A percentile compares a stretch with the other conserved stretches of the same genome.
These are phyloP conservation scores for Siniperca chuatsi DNA, from an alignment of 2,113 vertebrate genomes.

Conservation along the genomic window DNA sequence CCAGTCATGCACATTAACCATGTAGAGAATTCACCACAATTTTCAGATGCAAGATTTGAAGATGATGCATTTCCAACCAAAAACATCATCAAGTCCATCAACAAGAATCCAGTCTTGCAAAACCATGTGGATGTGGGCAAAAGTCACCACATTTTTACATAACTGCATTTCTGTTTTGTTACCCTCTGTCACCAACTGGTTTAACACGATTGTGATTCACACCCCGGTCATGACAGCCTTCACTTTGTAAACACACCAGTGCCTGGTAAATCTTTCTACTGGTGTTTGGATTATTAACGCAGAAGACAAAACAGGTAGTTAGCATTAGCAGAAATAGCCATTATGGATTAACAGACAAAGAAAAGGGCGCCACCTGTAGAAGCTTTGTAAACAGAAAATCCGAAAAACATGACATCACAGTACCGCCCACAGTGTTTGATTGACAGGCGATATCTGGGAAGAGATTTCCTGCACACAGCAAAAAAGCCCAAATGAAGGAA, in stretches of 20 bases:
- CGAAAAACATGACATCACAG: constrained; percentile 27
- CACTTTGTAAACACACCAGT: constrained; percentile 3
- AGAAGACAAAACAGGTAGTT: constrained; percentile 7
- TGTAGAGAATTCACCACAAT: background rate
- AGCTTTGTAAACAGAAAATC: constrained; percentile 35
- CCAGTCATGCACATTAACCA: background rate
- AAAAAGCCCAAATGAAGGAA: background rate
- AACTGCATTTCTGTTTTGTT: constrained; percentile 19
- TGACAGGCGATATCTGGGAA: background rate
- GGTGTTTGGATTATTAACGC: constrained; percentile 41
- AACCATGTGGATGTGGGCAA: background rate
- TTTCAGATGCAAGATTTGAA: background rate
- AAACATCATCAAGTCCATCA: background rate
- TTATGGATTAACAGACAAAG: constrained; percentile 45
- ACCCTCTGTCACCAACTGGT: constrained; percentile 44
- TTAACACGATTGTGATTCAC: constrained; percentile 49
- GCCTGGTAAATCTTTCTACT: background rate
- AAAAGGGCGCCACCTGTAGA: constrained; percentile 7
- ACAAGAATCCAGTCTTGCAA: background rate
- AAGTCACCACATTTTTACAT: constrained; percentile 30
- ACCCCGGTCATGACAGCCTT: background rate
- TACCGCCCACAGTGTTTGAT: background rate
- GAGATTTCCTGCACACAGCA: background rate
- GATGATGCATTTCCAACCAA: background rate
- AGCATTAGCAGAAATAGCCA: constrained; percentile 33